Evolutionary conservation across 2,113 vertebrate genomes (phyloP), one percentile per base, ranked within the genome.

Genomic region (Cyanistes caeruleus): DNA sequence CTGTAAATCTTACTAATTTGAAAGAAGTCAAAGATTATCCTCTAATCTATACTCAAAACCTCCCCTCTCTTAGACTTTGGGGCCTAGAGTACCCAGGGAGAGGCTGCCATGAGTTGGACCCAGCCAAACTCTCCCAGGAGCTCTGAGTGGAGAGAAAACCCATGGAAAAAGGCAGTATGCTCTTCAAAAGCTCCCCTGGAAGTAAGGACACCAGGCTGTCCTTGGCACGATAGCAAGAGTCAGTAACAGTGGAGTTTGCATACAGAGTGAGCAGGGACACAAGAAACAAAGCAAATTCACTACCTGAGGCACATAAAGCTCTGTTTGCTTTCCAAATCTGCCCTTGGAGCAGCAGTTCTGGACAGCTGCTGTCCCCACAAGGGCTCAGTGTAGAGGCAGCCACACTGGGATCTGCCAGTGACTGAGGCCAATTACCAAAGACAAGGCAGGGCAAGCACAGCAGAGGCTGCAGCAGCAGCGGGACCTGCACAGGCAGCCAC

Each of bases 1-100:
- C 1, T 53, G n/a, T 67, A 84, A 88, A 83, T 55, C 15, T 73
- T 74, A 67, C 12, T 86, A 80, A 62, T 27, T 21, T 85, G 33
- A 90, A 90, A 70, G 46, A 85, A 91, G 30, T 17, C 67, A 80
- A 73, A 77, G 20, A 84, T 75, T 68, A 49, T 55, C 17, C 15
- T 73, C 41, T 78, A 43, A 79, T 51, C 48, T 59, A 51, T 16
- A 37, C 35, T 73, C 23, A 90, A 69, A 91, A 79, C 23, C 25
- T 77, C 75, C 30, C 39, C 18, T 69, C 39, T 91, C 59, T 74
- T 44, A 39, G 35, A 59, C 35, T 85, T 21, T 10, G 12, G 15
- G 30, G 12, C 30, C 63, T 70, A 59, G 27, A 77, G 21, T 21
- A 53, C 19, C 21, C 27, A 58, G 55, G 25, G 88, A 51, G 62